Percentiles rank a stretch among this genome's conserved stretches.
Evolutionary conservation across 2,113 vertebrate species (phyloP).

Genomic region (Saguinus midas): DNA sequence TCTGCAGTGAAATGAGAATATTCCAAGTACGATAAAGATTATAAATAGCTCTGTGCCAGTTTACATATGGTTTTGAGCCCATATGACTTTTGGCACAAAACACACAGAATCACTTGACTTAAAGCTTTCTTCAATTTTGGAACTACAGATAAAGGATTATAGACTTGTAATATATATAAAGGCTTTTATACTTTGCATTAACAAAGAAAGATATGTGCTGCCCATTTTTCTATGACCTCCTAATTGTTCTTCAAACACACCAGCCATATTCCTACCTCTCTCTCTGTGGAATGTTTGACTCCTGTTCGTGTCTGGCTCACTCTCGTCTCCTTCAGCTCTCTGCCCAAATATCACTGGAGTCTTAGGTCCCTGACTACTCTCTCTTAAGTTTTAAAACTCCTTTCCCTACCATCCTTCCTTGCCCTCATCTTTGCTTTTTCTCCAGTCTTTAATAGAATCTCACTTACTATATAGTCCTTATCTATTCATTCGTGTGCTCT

Average conservation of each 20-base stretch:
- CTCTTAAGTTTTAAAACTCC: neutral
- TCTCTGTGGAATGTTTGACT: neutral
- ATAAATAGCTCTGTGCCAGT: neutral
- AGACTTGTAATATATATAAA: neutral
- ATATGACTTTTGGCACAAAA: neutral
- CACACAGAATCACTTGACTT: neutral
- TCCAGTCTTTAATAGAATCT: neutral
- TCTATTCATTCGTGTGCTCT: neutral
- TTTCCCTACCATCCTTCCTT: neutral
- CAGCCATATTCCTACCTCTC: no score
- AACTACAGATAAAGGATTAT: neutral
- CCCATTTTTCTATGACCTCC: neutral
- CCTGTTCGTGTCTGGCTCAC: neutral
- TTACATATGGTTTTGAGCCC: neutral
- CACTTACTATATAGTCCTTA: neutral
- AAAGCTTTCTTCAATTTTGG: neutral
- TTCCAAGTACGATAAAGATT: neutral
- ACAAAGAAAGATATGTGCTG: neutral
- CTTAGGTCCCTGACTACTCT: neutral
- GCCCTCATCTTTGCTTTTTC: neutral
- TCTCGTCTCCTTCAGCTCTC: neutral
- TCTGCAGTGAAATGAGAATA: neutral
- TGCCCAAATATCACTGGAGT: neutral
- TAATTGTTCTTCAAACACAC: neutral
- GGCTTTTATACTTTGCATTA: neutral